Conservation (phyloP, 2,888 invertebrate genomes). For the Julus scanicus region DNA sequence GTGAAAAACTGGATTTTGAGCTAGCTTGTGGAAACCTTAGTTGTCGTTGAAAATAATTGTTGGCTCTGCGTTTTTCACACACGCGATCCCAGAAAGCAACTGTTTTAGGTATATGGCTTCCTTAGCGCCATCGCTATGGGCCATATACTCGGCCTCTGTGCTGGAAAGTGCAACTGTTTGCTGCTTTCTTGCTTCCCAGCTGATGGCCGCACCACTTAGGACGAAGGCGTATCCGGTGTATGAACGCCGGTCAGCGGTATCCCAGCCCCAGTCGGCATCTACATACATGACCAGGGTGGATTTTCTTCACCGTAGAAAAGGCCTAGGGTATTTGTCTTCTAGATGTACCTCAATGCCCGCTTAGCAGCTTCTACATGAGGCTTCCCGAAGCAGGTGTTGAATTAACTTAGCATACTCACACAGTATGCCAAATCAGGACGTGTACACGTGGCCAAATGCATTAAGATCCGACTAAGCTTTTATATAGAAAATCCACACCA, state of each 20-base stretch:
- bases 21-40: neutral
- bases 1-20: neutral
- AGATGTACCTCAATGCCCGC: neutral
- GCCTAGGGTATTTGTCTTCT: neutral
- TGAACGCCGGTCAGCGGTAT: constrained; percentile 62
- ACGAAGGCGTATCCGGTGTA: constrained; percentile 62
- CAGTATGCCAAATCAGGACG: neutral
- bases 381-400: neutral
- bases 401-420: constrained; percentile 1
- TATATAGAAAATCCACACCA: neutral
- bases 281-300: constrained; percentile 59
- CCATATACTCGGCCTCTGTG: constrained; percentile 53
- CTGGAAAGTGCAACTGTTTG: neutral
- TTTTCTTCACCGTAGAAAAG: neutral
- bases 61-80: neutral
- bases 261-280: constrained; percentile 63
- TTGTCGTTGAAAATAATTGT: neutral
- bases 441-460: neutral
- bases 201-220: constrained; percentile 59
- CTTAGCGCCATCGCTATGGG: neutral
- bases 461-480: neutral
- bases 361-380: neutral
- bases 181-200: neutral
- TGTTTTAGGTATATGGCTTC: constrained; percentile 28
- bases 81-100: neutral